Percentiles rank a stretch among this genome's conserved stretches.
Conservation (phyloP, 2,797 vertebrate species). For the Poecilia wingei region DNA sequence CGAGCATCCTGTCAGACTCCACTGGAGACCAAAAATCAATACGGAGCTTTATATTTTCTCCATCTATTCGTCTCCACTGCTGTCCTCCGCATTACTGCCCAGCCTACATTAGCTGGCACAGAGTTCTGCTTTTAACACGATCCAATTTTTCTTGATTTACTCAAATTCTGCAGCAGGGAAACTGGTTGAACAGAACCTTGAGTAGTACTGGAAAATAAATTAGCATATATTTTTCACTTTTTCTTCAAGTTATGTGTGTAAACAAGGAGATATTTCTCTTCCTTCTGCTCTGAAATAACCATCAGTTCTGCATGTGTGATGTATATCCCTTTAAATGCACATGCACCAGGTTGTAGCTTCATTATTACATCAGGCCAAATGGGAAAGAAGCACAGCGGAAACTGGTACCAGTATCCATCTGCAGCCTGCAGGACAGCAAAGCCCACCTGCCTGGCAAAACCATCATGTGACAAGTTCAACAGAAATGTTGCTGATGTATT, state of each 20-base stretch:
- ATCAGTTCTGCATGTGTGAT: not conserved
- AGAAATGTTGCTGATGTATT: not conserved
- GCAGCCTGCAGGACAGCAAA: conserved; percentile 2
- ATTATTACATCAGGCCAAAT: conserved; percentile 11
- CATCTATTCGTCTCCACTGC: conserved; percentile 52
- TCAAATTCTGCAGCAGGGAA: not conserved
- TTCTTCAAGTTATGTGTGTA: not conserved
- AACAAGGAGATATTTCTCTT: not conserved
- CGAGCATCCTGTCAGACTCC: conserved; percentile 58
- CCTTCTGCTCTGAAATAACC: not conserved
- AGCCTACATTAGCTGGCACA: conserved; percentile 29
- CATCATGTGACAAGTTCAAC: not conserved
- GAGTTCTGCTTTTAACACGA: conserved; percentile 14
- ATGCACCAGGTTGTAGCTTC: not conserved
- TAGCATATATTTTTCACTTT: not conserved
- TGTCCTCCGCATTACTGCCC: conserved; percentile 37
- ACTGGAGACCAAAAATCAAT: conserved; percentile 77
- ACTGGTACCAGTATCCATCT: not conserved
- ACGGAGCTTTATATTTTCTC: conserved; percentile 70
- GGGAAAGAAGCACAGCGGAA: conserved; percentile 1
- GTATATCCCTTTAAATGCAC: not conserved
- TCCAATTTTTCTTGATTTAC: conserved; percentile 2
- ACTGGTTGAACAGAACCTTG: not conserved
- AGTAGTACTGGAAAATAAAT: not conserved
- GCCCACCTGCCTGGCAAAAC: not conserved